Percentiles rank a stretch among this genome's conserved stretches.
Conservation (phyloP, 2,113 vertebrate species). For the Caranx melampygus region DNA sequence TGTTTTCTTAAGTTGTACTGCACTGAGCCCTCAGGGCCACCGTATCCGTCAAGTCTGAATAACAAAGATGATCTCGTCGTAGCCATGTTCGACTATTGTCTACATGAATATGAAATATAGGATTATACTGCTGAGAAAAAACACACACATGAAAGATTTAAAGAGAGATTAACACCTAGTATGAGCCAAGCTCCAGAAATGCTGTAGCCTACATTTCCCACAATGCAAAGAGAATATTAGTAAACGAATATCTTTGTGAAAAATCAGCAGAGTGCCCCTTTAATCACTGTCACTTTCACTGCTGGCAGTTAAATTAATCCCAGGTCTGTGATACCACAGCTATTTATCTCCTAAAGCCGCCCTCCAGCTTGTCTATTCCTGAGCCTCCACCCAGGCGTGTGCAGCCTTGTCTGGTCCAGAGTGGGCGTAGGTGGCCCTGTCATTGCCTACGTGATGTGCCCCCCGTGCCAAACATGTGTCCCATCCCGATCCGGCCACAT, state of each 20-base stretch:
- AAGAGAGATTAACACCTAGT: too few relatives aligned
- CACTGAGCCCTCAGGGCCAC: too few relatives aligned
- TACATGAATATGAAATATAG: too few relatives aligned
- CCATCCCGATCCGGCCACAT: background rate
- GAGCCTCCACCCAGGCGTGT: background rate
- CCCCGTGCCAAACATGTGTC: conserved; percentile 43
- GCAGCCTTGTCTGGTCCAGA: background rate
- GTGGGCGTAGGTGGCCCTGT: conserved; percentile 4
- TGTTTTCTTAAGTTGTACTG: too few relatives aligned
- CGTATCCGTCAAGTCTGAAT: too few relatives aligned
- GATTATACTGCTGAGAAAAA: too few relatives aligned
- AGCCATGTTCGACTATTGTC: too few relatives aligned
- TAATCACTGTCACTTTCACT: background rate
- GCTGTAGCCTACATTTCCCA: too few relatives aligned
- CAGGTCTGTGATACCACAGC: background rate
- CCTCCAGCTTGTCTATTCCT: background rate
- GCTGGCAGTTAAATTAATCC: background rate
- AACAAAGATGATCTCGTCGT: too few relatives aligned
- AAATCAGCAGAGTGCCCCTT: background rate
- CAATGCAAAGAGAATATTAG: background rate
- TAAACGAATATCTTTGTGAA: background rate
- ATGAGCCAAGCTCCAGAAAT: too few relatives aligned
- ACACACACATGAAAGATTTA: too few relatives aligned
- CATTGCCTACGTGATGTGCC: conserved; percentile 41
- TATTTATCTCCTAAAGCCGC: background rate